phyloP scores from a whole-genome alignment of 1,140 invertebrate species.

The Drosophila navojoa region DNA sequence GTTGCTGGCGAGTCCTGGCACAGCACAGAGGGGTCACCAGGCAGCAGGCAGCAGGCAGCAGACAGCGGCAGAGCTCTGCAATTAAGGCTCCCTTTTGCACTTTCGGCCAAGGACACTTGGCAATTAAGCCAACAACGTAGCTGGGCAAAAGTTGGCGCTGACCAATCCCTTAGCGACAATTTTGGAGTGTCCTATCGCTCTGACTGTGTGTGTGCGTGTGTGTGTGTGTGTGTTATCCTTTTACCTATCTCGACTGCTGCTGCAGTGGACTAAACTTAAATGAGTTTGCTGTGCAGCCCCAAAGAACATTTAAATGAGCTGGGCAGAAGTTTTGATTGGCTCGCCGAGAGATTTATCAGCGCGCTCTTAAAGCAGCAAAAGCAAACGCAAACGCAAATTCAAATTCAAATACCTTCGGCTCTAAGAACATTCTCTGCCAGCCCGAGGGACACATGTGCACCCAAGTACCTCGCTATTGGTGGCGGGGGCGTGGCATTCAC shows the following conservation, averaged over 20 bases:
- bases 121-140: slow-evolving; percentile 72
- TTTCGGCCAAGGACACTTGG: slow-evolving; percentile 71
- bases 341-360: slow-evolving; percentile 67
- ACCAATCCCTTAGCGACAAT: slow-evolving; percentile 61
- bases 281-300: slow-evolving; percentile 63
- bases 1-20: slow-evolving; percentile 6
- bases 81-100: slow-evolving; percentile 72
- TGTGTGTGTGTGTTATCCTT: slow-evolving; percentile 58
- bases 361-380: slow-evolving; percentile 12
- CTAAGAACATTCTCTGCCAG: slow-evolving; percentile 38
- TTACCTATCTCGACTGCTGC: slow-evolving; percentile 65
- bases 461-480: slow-evolving; percentile 4
- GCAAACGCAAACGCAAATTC: slow-evolving; percentile 1
- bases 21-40: background rate
- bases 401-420: slow-evolving; percentile 56
- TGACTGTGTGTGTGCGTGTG: background rate
- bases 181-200: slow-evolving; percentile 16
- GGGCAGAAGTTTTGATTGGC: slow-evolving; percentile 67
- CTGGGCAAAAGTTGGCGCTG: slow-evolving; percentile 57
- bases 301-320: slow-evolving; percentile 71
- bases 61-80: slow-evolving; percentile 31
- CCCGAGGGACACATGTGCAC: slow-evolving; percentile 25
- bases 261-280: slow-evolving; percentile 63
- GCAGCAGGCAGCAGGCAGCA: slow-evolving; percentile 1
- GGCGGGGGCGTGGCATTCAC: slow-evolving; percentile 14